phyloP scores from a whole-genome alignment of 2,797 vertebrate genomes.

The Clarias pachynema region DNA sequence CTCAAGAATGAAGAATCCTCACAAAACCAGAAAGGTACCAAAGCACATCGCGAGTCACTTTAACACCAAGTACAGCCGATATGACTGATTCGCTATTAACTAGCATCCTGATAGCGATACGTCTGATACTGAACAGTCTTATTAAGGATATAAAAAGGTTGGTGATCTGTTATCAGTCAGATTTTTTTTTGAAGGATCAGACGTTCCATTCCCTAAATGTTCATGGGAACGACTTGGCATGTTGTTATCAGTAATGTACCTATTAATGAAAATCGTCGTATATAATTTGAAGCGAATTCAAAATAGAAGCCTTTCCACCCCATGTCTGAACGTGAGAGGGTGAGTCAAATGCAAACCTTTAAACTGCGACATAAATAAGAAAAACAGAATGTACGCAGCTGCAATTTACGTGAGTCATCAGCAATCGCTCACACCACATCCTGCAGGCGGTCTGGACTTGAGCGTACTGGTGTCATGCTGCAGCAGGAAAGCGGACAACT shows the following conservation, averaged over 20 bases:
- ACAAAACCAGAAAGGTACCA: conserved; percentile 94
- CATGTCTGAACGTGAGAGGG: not conserved
- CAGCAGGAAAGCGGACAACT: not conserved
- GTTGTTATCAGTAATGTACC: not conserved
- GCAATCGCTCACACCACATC: not conserved
- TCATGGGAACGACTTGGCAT: not conserved
- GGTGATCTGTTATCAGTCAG: no score
- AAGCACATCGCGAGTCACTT: not conserved
- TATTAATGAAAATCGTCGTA: not conserved
- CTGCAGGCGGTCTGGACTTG: not conserved
- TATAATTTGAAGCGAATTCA: not conserved
- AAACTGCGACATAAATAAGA: not conserved
- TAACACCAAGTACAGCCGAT: no score
- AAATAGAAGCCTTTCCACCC: not conserved
- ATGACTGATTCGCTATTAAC: not conserved
- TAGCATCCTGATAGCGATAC: not conserved
- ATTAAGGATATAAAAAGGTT: not conserved
- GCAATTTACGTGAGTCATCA: conserved; percentile 1
- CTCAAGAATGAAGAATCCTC: conserved; percentile 97
- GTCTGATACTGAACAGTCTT: not conserved
- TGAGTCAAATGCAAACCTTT: not conserved
- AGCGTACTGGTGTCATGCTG: not conserved
- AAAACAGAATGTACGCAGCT: not conserved
- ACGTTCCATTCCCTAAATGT: not conserved
- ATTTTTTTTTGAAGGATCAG: no score